Base-by-base conservation (phyloP, 1,140 invertebrate genomes). In the Lordiphosa clarofinis region DNA sequence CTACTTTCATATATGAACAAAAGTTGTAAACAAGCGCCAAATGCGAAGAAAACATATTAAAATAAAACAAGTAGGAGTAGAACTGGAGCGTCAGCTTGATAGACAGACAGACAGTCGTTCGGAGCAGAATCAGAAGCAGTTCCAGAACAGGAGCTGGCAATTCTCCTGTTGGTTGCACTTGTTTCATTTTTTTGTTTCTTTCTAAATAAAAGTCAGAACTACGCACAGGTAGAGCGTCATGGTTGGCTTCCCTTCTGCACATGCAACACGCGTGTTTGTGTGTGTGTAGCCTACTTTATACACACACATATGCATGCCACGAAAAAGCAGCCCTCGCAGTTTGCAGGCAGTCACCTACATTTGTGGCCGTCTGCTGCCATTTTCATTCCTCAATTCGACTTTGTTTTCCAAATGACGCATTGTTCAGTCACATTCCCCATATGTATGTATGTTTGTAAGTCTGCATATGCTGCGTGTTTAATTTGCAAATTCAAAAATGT, bases 341-440 rank as follows among this genome's bases (percentile, higher is more conserved):
- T 31, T 31, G 28, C 28, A 31, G 10, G 15, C 39, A 42, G 56
- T 82, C 78, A 82, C 76, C 71, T 82, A 82, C 39, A 82, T 82
- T 46, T 52, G n/a, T 43, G 46, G 65, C 56, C 40, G 47, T 28
- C 37, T 38, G 33, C 62, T 53, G 52, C 70, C 54, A 46, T 60
- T 69, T 73, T 49, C 58, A 53, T 63, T 68, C 65, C 46, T 37
- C 21, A 11, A 21, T 52, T 21, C 56, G 37, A 68, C 63, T 67
- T 59, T 76, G 57, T 68, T 63, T 76, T 76, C 59, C 62, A 76
- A 84, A 76, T 82, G 76, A 84, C 73, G 76, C 76, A 82, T 81
- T 81, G 76, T 81, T 75, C 36, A 15, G 53, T 42, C 21, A 38
- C 54, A 52, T 42, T 7, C 44, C 6, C 49, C 15, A 39, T 28